phyloP scores from a whole-genome alignment of 2,888 invertebrate genomes.

The Unio pictorum region DNA sequence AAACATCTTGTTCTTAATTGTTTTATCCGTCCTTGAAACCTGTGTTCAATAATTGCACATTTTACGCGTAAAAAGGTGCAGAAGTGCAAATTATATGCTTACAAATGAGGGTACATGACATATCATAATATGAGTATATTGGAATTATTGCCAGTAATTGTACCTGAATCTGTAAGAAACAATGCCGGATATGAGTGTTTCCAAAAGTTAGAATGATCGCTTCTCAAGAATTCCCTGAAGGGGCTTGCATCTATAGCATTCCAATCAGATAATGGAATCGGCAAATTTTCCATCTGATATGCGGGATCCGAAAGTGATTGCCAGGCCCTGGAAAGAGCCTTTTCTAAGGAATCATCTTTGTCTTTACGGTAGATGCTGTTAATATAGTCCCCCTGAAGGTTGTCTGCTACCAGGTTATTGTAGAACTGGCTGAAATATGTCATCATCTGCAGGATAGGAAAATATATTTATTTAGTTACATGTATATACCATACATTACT shows the following conservation, averaged over 20 bases:
- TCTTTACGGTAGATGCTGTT: constrained; percentile 10
- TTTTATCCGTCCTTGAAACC: too few relatives aligned
- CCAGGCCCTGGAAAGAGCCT: constrained; percentile 6
- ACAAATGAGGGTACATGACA: too few relatives aligned
- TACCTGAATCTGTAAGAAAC: constrained; percentile 25
- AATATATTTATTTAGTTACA: not conserved
- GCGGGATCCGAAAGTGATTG: not conserved
- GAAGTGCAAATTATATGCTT: too few relatives aligned
- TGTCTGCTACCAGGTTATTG: constrained; percentile 8
- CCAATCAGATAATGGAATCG: not conserved
- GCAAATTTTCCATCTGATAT: constrained; percentile 8
- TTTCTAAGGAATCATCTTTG: not conserved
- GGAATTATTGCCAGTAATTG: not conserved
- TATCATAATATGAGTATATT: too few relatives aligned
- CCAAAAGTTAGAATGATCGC: constrained; percentile 21
- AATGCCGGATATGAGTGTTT: constrained; percentile 11
- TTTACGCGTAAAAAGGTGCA: too few relatives aligned
- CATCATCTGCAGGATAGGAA: constrained; percentile 1
- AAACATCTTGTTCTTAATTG: too few relatives aligned
- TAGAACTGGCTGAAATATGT: constrained; percentile 12
- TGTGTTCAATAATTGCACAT: too few relatives aligned
- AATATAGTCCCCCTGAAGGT: constrained; percentile 20
- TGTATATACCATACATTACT: not conserved
- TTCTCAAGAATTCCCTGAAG: constrained; percentile 12
- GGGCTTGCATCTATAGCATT: too few relatives aligned